A percentile compares a stretch with the other conserved stretches of the same genome.
These are phyloP conservation scores for Drosophila ezoana DNA, from an alignment of 2,888 invertebrate genomes.

Conservation along the genomic window DNA sequence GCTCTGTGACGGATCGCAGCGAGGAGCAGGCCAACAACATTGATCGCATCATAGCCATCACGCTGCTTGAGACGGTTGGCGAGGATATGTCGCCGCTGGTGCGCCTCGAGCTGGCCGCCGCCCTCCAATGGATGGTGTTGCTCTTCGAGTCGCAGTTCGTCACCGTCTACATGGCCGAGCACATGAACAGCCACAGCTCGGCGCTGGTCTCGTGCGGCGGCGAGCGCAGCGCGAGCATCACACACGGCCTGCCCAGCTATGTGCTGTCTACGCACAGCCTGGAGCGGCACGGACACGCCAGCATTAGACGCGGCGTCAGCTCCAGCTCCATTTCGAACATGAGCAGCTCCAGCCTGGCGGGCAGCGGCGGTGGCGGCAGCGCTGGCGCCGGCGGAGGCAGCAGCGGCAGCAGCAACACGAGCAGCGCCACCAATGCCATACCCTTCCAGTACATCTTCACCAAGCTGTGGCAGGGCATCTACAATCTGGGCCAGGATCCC, in stretches of 20 bases:
- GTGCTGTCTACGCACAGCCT: constrained; percentile 84
- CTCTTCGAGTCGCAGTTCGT: constrained; percentile 95
- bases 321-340: constrained; percentile 89
- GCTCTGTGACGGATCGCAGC: constrained; percentile 92
- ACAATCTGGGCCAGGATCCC: constrained; percentile 93
- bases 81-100: constrained; percentile 95
- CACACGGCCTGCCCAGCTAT: constrained; percentile 66
- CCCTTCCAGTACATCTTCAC: constrained; percentile 90
- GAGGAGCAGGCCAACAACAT: constrained; percentile 98
- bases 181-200: constrained; percentile 66
- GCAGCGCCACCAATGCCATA: constrained; percentile 68
- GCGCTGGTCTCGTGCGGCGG: constrained; percentile 50
- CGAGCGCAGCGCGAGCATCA: constrained; percentile 77
- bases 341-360: constrained; percentile 41
- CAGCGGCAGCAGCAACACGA: background rate
- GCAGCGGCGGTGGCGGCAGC: constrained; percentile 4
- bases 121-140: constrained; percentile 93
- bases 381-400: background rate
- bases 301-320: constrained; percentile 89
- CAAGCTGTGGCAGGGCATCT: constrained; percentile 94
- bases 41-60: constrained; percentile 96
- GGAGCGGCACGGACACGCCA: constrained; percentile 78
- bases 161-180: constrained; percentile 89
- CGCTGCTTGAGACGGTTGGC: constrained; percentile 91
- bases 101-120: constrained; percentile 93